These are phyloP conservation scores for Ornithoptera priamus DNA, from an alignment of 2,888 invertebrate genomes.

Conservation along the genomic window DNA sequence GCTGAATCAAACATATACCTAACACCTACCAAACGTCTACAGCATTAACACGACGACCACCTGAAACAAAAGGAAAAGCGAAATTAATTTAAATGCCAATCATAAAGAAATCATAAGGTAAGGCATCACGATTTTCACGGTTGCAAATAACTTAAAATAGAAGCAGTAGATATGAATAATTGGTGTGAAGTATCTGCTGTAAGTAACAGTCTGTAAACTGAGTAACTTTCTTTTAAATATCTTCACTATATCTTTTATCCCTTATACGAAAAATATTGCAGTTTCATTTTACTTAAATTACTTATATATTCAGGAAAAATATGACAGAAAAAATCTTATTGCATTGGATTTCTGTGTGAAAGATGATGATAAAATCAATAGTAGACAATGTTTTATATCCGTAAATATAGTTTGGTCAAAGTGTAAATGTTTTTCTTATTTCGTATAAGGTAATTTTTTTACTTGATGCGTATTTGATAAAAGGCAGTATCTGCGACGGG, in stretches of 20 bases:
- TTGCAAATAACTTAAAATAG: constrained; percentile 15
- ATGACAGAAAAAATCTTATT: neutral
- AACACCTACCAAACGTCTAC: constrained; percentile 68
- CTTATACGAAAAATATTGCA: neutral
- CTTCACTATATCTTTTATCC: neutral
- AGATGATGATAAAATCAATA: neutral
- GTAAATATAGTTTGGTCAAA: too few relatives aligned
- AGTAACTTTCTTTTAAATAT: neutral
- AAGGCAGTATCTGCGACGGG: constrained; percentile 76
- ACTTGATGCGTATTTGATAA: constrained; percentile 79
- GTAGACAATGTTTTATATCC: too few relatives aligned
- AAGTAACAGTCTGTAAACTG: too few relatives aligned
- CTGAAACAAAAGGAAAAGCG: constrained; percentile 81
- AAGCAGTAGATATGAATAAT: constrained; percentile 4
- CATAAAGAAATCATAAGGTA: constrained; percentile 49
- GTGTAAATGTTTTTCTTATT: constrained; percentile 42
- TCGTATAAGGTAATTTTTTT: constrained; percentile 74
- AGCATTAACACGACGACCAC: constrained; percentile 69
- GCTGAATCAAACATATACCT: constrained; percentile 45
- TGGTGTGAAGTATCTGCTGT: neutral
- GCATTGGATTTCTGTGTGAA: neutral
- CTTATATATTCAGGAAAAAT: neutral
- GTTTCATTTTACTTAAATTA: neutral
- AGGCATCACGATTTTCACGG: constrained; percentile 3
- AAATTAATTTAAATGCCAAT: constrained; percentile 79